These are phyloP conservation scores for Piprites chloris DNA, from an alignment of 2,113 vertebrate genomes.

Conservation along the genomic window DNA sequence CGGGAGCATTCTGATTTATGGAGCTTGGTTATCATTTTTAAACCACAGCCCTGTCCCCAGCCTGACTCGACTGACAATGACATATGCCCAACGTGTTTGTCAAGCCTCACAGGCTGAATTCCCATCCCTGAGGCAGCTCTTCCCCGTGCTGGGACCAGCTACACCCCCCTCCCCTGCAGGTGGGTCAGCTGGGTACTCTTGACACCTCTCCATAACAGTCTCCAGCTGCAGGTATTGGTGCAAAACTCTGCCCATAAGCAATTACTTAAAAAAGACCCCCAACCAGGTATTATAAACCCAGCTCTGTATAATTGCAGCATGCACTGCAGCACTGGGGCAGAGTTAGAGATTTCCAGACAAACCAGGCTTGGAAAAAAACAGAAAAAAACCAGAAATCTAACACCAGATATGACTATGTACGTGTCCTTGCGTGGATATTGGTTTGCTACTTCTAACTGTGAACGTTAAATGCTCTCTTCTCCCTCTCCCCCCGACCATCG, in stretches of 20 bases:
- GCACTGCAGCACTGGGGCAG: not conserved
- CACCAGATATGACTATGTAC: not conserved
- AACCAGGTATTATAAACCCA: not conserved
- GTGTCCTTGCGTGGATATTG: not conserved
- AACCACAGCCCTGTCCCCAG: not conserved
- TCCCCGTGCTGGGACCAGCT: not conserved
- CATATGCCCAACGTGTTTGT: not conserved
- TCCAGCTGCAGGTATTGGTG: not conserved
- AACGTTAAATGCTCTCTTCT: not conserved
- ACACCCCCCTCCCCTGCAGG: not conserved
- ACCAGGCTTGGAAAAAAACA: not conserved
- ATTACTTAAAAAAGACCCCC: not conserved
- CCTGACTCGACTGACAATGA: conserved; percentile 44
- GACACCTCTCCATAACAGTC: not conserved
- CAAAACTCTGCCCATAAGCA: not conserved
- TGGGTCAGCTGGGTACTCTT: not conserved
- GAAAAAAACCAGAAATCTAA: not conserved
- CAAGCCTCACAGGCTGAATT: not conserved
- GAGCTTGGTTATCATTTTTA: conserved; percentile 56
- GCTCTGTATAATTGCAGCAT: not conserved
- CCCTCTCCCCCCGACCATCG: not conserved
- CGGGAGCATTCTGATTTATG: conserved; percentile 57
- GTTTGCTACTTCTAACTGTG: not conserved
- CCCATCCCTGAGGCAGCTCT: fast-evolving
- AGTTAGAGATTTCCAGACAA: not conserved